Base-by-base conservation (phyloP, 2,113 vertebrate species). In the Canis aureus region DNA sequence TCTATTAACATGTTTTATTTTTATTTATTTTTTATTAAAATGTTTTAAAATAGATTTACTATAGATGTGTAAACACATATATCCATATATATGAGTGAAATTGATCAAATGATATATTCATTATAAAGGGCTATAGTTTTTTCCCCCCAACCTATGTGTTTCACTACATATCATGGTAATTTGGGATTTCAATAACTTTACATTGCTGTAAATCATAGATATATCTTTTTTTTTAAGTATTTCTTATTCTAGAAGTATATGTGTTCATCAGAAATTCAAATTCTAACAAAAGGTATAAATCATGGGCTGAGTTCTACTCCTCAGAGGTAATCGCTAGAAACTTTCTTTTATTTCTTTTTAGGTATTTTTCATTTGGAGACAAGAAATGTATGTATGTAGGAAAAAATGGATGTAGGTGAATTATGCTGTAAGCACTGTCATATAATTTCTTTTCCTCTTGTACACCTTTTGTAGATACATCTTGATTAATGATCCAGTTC, bases 31-130 rank as follows among this genome's bases (percentile, higher is more conserved):
- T 43, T 43, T 76, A 76, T 83, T 82, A 86, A 93, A 85, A 51
- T 91, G 66, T 84, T 35, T 95, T 79, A 29, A 78, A 67, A n/a
- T 74, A 62, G 12, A 29, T 67, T 95, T 88, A 73, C n/a, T 69
- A 10, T n/a, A 82, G 82, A 51, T 78, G 11, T 69, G 17, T 64
- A 62, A 74, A 59, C 25, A 43, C 19, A 55, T n/a, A 43, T 32
- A 57, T 35, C 13, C 27, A 19, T 27, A 64, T 38, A 13, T 38
- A 53, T 62, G 11, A 53, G 22, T 64, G 29, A 90, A 62, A 81
- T 62, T 51, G n/a, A 57, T 29, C 60, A 83, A 71, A 69, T 79
- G 19, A 51, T 78, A 43, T 8, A 11, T 71, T 71, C 15, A 20
- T 79, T 59, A 11, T 59, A 82, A 83, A 59, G 69, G 57, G 43